Percentiles rank a stretch among this genome's conserved stretches.
Conservation (phyloP, 1,140 invertebrate genomes). For the Coelopa frigida region DNA sequence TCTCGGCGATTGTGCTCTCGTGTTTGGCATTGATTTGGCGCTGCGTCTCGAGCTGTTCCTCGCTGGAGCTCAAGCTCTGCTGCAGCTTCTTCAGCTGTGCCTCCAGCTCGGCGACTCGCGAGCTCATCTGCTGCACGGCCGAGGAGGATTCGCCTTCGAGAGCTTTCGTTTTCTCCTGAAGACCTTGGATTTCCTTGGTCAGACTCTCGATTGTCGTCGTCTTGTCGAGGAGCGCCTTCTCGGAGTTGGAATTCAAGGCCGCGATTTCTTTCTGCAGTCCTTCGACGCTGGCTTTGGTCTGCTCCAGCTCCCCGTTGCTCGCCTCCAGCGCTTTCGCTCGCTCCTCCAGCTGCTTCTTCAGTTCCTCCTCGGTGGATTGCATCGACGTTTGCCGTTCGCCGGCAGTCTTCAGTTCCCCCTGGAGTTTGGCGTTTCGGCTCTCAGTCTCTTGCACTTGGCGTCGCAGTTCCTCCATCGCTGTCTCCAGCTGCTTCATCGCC, state of each 20-base stretch:
- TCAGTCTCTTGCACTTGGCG: not conserved
- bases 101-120: constrained; percentile 10
- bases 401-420: not conserved
- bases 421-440: constrained; percentile 7
- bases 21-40: not conserved
- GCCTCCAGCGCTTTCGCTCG: not conserved
- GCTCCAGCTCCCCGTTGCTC: not conserved
- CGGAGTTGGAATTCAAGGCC: too few species aligned
- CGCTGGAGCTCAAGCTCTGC: not conserved
- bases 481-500: not conserved
- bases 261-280: constrained; percentile 4
- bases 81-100: constrained; percentile 7
- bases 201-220: not conserved
- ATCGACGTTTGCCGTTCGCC: too few species aligned
- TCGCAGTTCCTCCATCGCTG: constrained; percentile 7
- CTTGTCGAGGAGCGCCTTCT: not conserved
- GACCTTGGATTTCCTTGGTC: not conserved
- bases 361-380: too few species aligned
- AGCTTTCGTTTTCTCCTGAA: not conserved
- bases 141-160: constrained; percentile 7
- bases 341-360: too few species aligned
- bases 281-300: not conserved
- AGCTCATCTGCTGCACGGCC: constrained; percentile 5
- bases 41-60: constrained; percentile 4
- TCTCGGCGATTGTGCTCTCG: constrained; percentile 6